Evolutionary conservation across 2,113 vertebrate species (phyloP).

Genomic region (Galemys pyrenaicus): DNA sequence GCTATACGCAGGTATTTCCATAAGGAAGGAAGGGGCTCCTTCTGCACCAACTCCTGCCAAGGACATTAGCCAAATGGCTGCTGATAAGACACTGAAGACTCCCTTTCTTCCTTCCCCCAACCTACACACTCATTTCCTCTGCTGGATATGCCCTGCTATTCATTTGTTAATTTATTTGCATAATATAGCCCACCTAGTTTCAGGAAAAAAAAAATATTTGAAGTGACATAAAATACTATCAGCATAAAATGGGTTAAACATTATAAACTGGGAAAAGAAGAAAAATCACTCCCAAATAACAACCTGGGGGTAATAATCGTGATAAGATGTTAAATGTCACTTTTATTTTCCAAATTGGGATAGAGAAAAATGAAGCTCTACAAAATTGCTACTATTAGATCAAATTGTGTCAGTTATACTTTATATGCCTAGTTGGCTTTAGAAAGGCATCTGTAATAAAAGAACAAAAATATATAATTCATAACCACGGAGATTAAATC

Average conservation of each 20-base stretch:
- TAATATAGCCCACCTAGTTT: background rate
- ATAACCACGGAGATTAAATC: background rate
- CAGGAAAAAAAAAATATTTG: background rate
- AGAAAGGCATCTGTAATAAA: background rate
- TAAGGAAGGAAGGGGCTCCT: background rate
- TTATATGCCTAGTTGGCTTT: background rate
- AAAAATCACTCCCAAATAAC: background rate
- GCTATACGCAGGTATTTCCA: background rate
- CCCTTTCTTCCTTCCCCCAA: rapidly evolving
- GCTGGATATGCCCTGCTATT: too few relatives aligned
- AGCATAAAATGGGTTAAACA: background rate
- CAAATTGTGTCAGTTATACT: background rate
- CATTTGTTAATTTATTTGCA: background rate
- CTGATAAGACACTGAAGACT: too few relatives aligned
- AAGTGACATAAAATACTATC: background rate
- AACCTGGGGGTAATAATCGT: background rate
- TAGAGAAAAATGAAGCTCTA: background rate
- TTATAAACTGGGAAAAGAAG: background rate
- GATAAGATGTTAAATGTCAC: background rate
- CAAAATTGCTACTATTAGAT: background rate
- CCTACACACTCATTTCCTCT: background rate
- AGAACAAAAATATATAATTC: background rate
- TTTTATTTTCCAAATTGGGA: background rate
- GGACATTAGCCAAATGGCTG: background rate
- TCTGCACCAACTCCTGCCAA: background rate